A percentile compares a stretch with the other conserved stretches of the same genome.
phyloP scores from a whole-genome alignment of 2,888 invertebrate species.

The Steromphala cineraria region DNA sequence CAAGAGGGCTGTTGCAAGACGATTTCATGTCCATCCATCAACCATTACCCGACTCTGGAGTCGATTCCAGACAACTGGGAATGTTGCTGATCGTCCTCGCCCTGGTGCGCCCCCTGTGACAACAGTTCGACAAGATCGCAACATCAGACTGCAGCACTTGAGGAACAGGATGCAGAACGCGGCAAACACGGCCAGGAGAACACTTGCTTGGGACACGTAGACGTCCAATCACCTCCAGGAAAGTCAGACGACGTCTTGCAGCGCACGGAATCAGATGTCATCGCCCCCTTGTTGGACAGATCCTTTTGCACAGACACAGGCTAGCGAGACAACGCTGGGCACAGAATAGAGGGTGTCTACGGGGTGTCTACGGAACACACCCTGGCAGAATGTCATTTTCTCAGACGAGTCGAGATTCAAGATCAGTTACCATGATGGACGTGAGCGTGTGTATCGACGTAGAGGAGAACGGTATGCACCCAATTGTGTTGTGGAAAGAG shows the following conservation, averaged over 20 bases:
- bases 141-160: background rate
- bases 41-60: background rate
- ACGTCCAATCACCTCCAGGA: no score
- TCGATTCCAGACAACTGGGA: background rate
- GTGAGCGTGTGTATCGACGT: background rate
- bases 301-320: background rate
- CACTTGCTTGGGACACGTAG: background rate
- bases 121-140: background rate
- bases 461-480: no score
- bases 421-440: background rate
- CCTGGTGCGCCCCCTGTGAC: background rate
- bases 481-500: no score
- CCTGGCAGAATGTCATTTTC: background rate
- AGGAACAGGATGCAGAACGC: background rate
- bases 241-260: no score
- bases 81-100: background rate
- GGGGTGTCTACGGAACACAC: background rate
- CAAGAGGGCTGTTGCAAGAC: no score
- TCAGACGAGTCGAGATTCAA: conserved; percentile 3
- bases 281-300: background rate
- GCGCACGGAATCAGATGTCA: background rate
- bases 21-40: background rate
- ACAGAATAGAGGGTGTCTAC: background rate
- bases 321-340: background rate
- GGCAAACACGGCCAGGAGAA: background rate